Conservation (phyloP, 37 sponge, comb jelly and placozoan genomes). For the Tethya wilhelma region DNA sequence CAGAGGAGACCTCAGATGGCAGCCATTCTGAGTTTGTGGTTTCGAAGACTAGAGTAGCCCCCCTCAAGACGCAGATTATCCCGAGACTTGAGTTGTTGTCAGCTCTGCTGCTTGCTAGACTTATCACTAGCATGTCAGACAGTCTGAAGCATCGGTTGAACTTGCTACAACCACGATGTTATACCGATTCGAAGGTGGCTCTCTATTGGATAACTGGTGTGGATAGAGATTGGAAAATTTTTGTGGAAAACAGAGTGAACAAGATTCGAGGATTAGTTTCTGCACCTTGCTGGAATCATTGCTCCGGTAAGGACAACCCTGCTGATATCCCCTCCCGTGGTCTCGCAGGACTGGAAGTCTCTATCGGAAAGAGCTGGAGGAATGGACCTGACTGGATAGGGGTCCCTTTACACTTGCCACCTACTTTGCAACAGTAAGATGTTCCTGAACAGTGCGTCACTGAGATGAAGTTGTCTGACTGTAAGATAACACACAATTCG, state of each 20-base stretch:
- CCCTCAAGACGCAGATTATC: constrained; percentile 31
- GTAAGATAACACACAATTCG: constrained; percentile 1
- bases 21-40: constrained; percentile 4
- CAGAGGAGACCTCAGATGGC: background rate
- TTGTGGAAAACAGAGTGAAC: constrained; percentile 30
- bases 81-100: constrained; percentile 16
- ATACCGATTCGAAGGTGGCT: constrained; percentile 38
- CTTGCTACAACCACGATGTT: constrained; percentile 13
- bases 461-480: constrained; percentile 10
- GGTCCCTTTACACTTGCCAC: background rate
- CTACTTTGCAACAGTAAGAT: background rate
- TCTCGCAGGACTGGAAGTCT: constrained; percentile 1
- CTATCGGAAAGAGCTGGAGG: constrained; percentile 8
- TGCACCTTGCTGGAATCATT: background rate
- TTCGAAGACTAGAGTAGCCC: constrained; percentile 25
- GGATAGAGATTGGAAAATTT: constrained; percentile 31
- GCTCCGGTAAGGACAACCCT: constrained; percentile 23
- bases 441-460: constrained; percentile 19
- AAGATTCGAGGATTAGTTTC: constrained; percentile 20
- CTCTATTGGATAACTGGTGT: constrained; percentile 34
- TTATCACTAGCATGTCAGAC: constrained; percentile 15
- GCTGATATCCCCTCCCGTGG: constrained; percentile 37
- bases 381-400: constrained; percentile 19
- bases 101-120: constrained; percentile 20
- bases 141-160: background rate